Evolutionary conservation across 2,113 vertebrate genomes (phyloP).

Genomic region (Fukomys damarensis): DNA sequence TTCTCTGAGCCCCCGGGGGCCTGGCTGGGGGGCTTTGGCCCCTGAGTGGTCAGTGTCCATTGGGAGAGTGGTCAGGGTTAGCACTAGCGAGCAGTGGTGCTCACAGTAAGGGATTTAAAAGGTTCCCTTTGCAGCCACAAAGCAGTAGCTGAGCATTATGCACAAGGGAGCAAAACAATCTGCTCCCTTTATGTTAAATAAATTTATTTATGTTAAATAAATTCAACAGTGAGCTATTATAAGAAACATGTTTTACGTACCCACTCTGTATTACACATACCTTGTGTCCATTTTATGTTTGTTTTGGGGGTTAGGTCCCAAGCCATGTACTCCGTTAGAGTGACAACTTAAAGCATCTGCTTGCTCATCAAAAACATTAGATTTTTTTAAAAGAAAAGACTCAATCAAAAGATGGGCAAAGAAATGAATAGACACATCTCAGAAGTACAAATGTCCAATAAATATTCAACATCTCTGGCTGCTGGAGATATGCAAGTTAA

Average conservation of each 20-base stretch:
- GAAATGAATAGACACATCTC: neutral
- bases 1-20: too few relatives aligned
- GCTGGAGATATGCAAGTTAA: neutral
- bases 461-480: neutral
- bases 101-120: neutral
- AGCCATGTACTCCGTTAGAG: neutral
- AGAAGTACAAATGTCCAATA: neutral
- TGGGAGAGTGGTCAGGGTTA: neutral
- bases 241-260: neutral
- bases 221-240: neutral
- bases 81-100: neutral
- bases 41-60: neutral
- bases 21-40: neutral
- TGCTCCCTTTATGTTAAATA: constrained; percentile 21
- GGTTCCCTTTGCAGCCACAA: constrained; percentile 11
- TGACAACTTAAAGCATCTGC: constrained; percentile 25
- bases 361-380: neutral
- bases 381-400: neutral
- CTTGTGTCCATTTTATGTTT: neutral
- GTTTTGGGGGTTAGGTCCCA: neutral
- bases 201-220: constrained; percentile 29
- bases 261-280: neutral
- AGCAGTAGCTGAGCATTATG: neutral
- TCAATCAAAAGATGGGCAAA: neutral
- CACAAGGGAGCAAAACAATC: neutral